Evolutionary conservation across 92 coral and sea anemone genomes (phyloP).

Genomic region (Epizoanthus scotinus): DNA sequence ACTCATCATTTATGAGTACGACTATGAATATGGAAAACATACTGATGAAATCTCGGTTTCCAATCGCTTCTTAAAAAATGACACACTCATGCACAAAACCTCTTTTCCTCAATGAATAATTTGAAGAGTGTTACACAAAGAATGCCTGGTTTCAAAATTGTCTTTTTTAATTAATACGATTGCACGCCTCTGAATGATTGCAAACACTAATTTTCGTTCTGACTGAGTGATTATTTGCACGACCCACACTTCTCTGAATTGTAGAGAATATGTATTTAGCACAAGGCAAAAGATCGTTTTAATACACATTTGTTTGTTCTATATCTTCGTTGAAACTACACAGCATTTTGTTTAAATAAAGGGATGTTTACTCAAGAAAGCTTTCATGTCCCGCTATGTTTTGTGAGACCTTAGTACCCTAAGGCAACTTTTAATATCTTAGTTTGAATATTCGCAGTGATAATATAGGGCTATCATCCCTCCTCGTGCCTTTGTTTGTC

Average conservation of each 20-base stretch:
- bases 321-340: not conserved
- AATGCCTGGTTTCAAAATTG: too few relatives aligned
- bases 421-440: slow-evolving; percentile 12
- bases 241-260: not conserved
- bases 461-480: not conserved
- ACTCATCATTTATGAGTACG: too few relatives aligned
- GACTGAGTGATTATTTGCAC: not conserved
- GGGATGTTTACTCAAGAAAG: not conserved
- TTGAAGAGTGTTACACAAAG: too few relatives aligned
- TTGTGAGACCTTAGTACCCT: not conserved
- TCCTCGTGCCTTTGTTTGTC: slow-evolving; percentile 26
- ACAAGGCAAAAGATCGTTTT: not conserved
- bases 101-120: too few relatives aligned
- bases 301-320: slow-evolving; percentile 3
- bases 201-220: not conserved
- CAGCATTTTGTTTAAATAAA: not conserved
- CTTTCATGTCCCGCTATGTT: slow-evolving; percentile 4
- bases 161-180: not conserved
- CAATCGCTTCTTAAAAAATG: too few relatives aligned
- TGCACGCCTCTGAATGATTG: not conserved
- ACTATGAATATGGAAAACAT: too few relatives aligned
- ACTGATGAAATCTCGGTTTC: too few relatives aligned
- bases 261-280: not conserved
- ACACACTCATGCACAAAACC: too few relatives aligned
- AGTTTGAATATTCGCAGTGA: not conserved